A percentile compares a stretch with the other conserved stretches of the same genome.
These are phyloP conservation scores for Xestia c-nigrum DNA, from an alignment of 2,888 invertebrate genomes.

Conservation along the genomic window DNA sequence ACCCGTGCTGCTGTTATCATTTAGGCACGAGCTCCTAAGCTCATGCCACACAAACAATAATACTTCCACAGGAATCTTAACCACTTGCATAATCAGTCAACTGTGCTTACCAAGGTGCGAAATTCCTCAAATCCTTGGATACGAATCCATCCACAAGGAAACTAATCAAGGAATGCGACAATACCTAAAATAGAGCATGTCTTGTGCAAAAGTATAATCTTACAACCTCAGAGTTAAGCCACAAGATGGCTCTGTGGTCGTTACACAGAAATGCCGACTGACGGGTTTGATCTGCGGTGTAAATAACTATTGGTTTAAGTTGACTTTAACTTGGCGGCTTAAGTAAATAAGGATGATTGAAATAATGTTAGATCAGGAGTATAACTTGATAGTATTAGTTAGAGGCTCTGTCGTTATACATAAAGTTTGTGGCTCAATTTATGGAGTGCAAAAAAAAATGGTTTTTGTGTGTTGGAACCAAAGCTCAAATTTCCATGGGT, in stretches of 20 bases:
- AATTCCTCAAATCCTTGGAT: conserved; percentile 24
- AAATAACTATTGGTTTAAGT: conserved; percentile 21
- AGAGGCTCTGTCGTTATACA: neutral
- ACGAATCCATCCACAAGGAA: conserved; percentile 27
- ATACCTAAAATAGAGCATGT: conserved; percentile 36
- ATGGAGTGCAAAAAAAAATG: neutral
- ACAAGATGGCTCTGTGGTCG: conserved; percentile 50
- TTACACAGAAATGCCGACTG: conserved; percentile 56
- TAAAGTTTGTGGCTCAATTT: neutral
- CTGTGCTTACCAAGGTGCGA: neutral
- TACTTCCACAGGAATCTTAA: neutral
- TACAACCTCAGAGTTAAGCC: conserved; percentile 46
- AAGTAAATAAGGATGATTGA: neutral
- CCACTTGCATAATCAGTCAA: neutral
- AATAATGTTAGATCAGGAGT: neutral
- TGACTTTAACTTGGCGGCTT: conserved; percentile 10
- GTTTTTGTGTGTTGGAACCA: neutral
- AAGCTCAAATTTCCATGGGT: neutral
- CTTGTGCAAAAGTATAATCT: conserved; percentile 43
- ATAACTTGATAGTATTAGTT: neutral
- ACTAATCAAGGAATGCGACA: conserved; percentile 43
- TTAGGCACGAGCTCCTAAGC: neutral
- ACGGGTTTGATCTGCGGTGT: conserved; percentile 58
- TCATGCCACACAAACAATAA: neutral
- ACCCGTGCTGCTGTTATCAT: neutral